phyloP scores from a whole-genome alignment of 2,113 vertebrate genomes.

The Aplodontia rufa region DNA sequence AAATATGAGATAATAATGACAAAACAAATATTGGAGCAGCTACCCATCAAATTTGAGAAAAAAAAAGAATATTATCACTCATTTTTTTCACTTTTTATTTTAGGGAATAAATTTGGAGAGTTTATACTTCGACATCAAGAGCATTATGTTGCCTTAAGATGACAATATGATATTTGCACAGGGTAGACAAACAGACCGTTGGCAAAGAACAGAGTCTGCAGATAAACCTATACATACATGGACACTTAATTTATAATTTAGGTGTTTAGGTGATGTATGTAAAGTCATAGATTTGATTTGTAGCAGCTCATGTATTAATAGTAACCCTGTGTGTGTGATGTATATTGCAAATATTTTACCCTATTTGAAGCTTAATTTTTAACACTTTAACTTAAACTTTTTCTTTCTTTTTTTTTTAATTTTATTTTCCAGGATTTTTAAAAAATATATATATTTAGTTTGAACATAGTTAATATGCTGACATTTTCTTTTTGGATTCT shows the following conservation, averaged over 20 bases:
- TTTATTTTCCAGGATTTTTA: neutral
- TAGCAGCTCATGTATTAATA: neutral
- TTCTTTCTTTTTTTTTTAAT: neutral
- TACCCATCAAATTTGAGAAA: neutral
- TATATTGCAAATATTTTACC: neutral
- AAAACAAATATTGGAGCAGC: neutral
- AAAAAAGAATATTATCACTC: constrained; percentile 1
- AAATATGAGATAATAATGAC: neutral
- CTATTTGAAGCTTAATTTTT: neutral
- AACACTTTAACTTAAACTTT: neutral
- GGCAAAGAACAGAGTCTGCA: neutral
- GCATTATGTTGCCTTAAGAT: neutral
- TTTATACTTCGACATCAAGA: neutral
- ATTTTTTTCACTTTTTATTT: constrained; percentile 51
- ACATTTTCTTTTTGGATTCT: neutral
- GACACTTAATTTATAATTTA: neutral
- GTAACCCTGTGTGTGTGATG: neutral
- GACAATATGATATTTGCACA: neutral
- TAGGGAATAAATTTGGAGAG: neutral
- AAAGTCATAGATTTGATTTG: neutral
- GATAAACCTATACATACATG: neutral
- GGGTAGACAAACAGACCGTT: neutral
- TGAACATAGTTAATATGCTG: neutral
- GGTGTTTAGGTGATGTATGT: neutral
- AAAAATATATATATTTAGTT: too few relatives aligned